phyloP scores from a whole-genome alignment of 2,797 vertebrate genomes.

The Fistularia tabacaria region DNA sequence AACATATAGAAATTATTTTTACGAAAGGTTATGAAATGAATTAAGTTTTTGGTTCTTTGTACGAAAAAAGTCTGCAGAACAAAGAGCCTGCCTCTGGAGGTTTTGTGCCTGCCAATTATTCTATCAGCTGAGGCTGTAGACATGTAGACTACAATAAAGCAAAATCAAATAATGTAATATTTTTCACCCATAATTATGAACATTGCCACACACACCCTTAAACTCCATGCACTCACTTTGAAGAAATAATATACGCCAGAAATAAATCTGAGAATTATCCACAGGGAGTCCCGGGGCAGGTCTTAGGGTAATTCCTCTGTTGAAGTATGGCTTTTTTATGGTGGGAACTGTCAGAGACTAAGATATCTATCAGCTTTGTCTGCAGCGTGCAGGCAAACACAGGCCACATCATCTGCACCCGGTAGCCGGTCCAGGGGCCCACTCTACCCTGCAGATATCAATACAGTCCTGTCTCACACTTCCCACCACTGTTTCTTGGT shows the following conservation, averaged over 20 bases:
- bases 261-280: slow-evolving; percentile 38
- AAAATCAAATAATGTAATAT: no score
- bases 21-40: no score
- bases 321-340: slow-evolving; percentile 31
- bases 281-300: slow-evolving; percentile 7
- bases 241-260: slow-evolving; percentile 37
- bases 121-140: no score
- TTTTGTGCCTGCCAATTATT: no score
- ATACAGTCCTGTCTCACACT: slow-evolving; percentile 32
- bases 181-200: not conserved
- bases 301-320: slow-evolving; percentile 28
- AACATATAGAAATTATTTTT: no score
- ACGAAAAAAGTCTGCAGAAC: no score
- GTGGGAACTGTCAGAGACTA: slow-evolving; percentile 51
- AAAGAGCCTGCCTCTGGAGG: no score
- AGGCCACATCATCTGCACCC: slow-evolving; percentile 43
- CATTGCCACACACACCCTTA: not conserved
- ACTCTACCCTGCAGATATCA: slow-evolving; percentile 43
- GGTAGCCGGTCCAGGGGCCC: slow-evolving; percentile 30
- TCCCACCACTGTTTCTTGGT: slow-evolving; percentile 42
- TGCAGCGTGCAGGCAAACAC: slow-evolving; percentile 29
- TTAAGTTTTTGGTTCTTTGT: no score
- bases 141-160: no score
- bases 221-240: not conserved
- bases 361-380: slow-evolving; percentile 58